phyloP scores from a whole-genome alignment of 2,888 invertebrate genomes.

The Carpatolechia fugitivella region DNA sequence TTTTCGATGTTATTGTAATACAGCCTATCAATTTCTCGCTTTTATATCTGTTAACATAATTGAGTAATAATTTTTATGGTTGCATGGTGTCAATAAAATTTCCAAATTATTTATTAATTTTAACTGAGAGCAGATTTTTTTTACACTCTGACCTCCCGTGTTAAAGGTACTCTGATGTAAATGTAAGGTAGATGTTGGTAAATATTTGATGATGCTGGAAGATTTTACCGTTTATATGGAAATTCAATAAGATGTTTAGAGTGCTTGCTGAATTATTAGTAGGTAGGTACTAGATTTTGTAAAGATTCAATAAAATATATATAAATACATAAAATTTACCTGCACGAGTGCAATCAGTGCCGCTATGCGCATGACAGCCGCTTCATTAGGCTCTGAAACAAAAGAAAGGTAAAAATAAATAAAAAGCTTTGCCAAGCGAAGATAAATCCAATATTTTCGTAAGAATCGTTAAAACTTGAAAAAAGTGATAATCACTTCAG shows the following conservation, averaged over 20 bases:
- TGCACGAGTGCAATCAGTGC: constrained; percentile 76
- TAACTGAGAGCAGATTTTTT: background rate
- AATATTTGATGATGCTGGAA: background rate
- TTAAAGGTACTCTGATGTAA: background rate
- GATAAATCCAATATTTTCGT: too few relatives aligned
- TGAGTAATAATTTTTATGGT: constrained; percentile 11
- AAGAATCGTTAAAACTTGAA: too few relatives aligned
- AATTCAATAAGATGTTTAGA: background rate
- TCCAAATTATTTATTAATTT: constrained; percentile 4
- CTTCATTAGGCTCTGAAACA: constrained; percentile 74
- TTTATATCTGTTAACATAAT: constrained; percentile 2
- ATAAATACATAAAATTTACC: constrained; percentile 40
- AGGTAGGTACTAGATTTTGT: too few relatives aligned
- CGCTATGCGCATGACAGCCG: constrained; percentile 76
- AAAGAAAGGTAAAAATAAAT: constrained; percentile 19
- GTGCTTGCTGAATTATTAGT: background rate
- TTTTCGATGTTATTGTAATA: too few relatives aligned
- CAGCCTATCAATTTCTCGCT: too few relatives aligned
- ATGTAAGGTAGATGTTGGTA: background rate
- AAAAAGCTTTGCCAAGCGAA: background rate
- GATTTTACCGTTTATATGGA: background rate
- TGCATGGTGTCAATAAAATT: constrained; percentile 1
- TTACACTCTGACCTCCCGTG: constrained; percentile 6
- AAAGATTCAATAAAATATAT: background rate
- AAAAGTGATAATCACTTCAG: too few relatives aligned